Conservation (phyloP, 1,140 invertebrate genomes). For the Oedothorax gibbosus region DNA sequence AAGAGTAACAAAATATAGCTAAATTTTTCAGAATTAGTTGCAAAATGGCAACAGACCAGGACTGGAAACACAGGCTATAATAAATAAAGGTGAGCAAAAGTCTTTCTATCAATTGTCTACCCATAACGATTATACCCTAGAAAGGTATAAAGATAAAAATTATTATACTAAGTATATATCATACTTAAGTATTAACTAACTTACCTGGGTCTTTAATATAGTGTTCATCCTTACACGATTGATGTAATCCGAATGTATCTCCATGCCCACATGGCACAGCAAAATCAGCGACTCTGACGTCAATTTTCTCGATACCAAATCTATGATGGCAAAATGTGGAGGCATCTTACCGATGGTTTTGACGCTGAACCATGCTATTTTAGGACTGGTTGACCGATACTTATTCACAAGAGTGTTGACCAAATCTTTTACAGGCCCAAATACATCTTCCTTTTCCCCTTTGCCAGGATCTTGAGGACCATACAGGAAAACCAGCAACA, state of each 20-base stretch:
- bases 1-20: too few relatives aligned
- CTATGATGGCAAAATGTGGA: slow-evolving; percentile 77
- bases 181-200: too few relatives aligned
- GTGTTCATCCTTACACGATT: slow-evolving; percentile 88
- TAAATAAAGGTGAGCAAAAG: too few relatives aligned
- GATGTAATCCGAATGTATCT: slow-evolving; percentile 82
- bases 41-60: too few relatives aligned
- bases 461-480: slow-evolving; percentile 59
- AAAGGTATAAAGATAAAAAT: too few relatives aligned
- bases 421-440: slow-evolving; percentile 75
- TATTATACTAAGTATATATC: too few relatives aligned
- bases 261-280: slow-evolving; percentile 75
- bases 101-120: too few relatives aligned
- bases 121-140: too few relatives aligned
- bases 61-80: too few relatives aligned
- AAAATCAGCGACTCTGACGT: slow-evolving; percentile 78
- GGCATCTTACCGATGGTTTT: slow-evolving; percentile 64
- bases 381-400: slow-evolving; percentile 77
- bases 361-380: slow-evolving; percentile 78
- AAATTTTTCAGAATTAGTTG: too few relatives aligned
- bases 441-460: slow-evolving; percentile 68
- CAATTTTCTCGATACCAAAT: slow-evolving; percentile 79
- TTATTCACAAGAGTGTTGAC: slow-evolving; percentile 76
- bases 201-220: slow-evolving; percentile 77
- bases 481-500: slow-evolving; percentile 75